Percentiles rank a stretch among this genome's conserved stretches.
phyloP scores from a whole-genome alignment of 2,888 invertebrate genomes.

The Phortica magna region DNA sequence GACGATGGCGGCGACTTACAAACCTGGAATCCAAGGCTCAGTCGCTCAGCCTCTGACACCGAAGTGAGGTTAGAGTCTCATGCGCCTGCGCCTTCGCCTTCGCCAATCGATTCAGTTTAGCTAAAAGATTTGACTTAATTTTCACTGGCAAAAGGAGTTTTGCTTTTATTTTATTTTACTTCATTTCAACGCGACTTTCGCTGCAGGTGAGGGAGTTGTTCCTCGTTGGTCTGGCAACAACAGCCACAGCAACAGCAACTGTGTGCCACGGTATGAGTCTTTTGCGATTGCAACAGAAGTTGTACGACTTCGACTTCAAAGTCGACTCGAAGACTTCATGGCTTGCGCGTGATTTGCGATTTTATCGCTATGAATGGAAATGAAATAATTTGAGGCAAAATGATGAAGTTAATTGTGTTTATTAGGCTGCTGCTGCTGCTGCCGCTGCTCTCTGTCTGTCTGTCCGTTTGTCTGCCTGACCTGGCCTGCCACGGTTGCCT shows the following conservation, averaged over 20 bases:
- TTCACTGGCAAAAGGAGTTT: constrained; percentile 56
- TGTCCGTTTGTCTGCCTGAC: background rate
- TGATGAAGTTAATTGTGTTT: constrained; percentile 74
- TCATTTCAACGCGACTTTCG: constrained; percentile 23
- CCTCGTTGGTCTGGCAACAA: constrained; percentile 18
- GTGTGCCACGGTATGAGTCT: constrained; percentile 41
- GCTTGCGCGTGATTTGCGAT: constrained; percentile 74
- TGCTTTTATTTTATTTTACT: constrained; percentile 1
- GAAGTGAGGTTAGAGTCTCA: too few species aligned
- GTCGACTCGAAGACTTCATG: constrained; percentile 42
- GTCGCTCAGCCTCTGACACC: background rate
- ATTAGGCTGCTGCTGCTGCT: constrained; percentile 61
- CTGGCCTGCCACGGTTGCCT: background rate
- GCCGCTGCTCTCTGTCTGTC: background rate
- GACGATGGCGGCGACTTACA: background rate
- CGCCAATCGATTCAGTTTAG: constrained; percentile 52
- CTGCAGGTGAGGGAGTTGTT: constrained; percentile 38
- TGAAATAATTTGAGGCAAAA: constrained; percentile 76
- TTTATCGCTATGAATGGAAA: constrained; percentile 74
- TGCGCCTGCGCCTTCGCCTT: constrained; percentile 15
- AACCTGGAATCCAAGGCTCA: background rate
- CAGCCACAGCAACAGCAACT: background rate
- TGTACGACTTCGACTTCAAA: constrained; percentile 9
- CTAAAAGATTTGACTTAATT: constrained; percentile 74
- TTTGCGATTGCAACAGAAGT: background rate